phyloP scores from a whole-genome alignment of 2,888 invertebrate species.

The Rotaria socialis region DNA sequence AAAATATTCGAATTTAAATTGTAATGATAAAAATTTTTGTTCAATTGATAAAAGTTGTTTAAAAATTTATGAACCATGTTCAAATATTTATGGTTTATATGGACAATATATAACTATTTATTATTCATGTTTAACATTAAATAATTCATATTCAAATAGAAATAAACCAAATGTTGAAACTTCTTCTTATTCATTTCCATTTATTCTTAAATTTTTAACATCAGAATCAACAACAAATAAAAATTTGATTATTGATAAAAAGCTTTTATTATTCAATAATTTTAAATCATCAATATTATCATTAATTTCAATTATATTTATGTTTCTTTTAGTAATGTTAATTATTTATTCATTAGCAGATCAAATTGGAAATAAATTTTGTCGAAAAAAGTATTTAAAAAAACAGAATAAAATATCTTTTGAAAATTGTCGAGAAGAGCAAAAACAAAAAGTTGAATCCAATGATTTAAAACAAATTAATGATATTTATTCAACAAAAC shows the following conservation, averaged over 20 bases:
- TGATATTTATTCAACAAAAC: neutral
- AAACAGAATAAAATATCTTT: neutral
- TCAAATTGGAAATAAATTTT: neutral
- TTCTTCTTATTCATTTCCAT: neutral
- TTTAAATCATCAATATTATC: neutral
- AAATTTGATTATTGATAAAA: neutral
- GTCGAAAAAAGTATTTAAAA: neutral
- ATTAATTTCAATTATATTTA: neutral
- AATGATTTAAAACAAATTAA: neutral
- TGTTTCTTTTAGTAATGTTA: neutral
- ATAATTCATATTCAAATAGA: neutral
- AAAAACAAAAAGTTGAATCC: neutral
- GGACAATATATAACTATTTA: conserved; percentile 26
- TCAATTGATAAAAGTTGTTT: conserved; percentile 16
- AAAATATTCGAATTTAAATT: conserved; percentile 7
- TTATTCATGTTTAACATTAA: neutral
- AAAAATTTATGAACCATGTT: conserved; percentile 26
- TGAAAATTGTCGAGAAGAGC: neutral
- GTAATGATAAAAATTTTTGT: conserved; percentile 13
- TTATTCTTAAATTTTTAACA: neutral
- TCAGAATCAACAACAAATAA: neutral
- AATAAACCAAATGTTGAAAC: too few species aligned
- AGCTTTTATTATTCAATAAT: neutral
- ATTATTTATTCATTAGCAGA: neutral
- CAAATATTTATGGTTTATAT: neutral